A percentile compares a stretch with the other conserved stretches of the same genome.
These are phyloP conservation scores for Drosophila lacertosa DNA, from an alignment of 1,140 invertebrate species.

Conservation along the genomic window DNA sequence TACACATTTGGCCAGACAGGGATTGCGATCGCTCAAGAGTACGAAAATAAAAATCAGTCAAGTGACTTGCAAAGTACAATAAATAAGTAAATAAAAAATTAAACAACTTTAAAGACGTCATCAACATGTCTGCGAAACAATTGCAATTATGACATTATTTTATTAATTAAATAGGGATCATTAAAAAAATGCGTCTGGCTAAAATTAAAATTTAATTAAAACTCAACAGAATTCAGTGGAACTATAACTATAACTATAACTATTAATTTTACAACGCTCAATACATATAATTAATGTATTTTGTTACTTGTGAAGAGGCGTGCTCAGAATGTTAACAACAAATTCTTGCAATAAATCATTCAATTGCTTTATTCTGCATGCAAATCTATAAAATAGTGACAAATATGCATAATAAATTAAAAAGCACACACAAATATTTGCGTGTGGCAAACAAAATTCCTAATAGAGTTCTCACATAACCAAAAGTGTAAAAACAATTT, in stretches of 20 bases:
- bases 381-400: constrained; percentile 5
- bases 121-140: constrained; percentile 18
- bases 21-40: constrained; percentile 38
- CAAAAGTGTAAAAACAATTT: constrained; percentile 15
- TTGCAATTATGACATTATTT: neutral
- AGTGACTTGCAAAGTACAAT: constrained; percentile 47
- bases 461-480: constrained; percentile 20
- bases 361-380: neutral
- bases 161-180: neutral
- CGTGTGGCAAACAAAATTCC: constrained; percentile 6
- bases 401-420: constrained; percentile 23
- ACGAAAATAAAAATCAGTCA: constrained; percentile 52
- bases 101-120: constrained; percentile 5
- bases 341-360: constrained; percentile 6
- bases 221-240: neutral
- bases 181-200: too few species aligned
- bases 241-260: neutral
- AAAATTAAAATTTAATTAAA: neutral
- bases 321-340: constrained; percentile 9
- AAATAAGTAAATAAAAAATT: constrained; percentile 37
- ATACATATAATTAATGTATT: constrained; percentile 11
- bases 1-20: constrained; percentile 58
- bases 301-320: constrained; percentile 2
- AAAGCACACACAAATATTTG: constrained; percentile 1
- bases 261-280: too few species aligned